Conservation (phyloP, 2,888 invertebrate species). For the Calephelis perditalis region DNA sequence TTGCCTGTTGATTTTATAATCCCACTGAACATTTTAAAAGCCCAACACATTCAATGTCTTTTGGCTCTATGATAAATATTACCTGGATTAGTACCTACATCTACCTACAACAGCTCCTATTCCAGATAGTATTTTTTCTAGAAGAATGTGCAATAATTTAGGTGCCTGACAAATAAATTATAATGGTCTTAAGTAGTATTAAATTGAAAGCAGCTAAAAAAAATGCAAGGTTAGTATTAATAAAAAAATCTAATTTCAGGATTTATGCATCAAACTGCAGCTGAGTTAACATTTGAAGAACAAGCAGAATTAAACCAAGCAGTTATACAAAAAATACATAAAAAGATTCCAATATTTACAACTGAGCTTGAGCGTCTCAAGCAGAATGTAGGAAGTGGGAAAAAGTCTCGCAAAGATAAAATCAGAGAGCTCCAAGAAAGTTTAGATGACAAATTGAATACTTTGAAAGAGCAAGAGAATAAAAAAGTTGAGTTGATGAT, state of each 20-base stretch:
- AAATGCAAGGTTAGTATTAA: too few species aligned
- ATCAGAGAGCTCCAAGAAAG: constrained; percentile 51
- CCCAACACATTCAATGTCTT: too few species aligned
- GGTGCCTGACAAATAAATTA: too few species aligned
- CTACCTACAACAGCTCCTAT: too few species aligned
- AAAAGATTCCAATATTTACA: constrained; percentile 49
- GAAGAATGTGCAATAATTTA: too few species aligned
- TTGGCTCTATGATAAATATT: too few species aligned
- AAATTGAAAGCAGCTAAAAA: too few species aligned
- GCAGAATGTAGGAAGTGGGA: constrained; percentile 32
- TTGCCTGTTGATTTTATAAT: too few species aligned
- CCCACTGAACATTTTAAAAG: too few species aligned
- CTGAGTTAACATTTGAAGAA: constrained; percentile 61
- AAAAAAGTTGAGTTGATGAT: constrained; percentile 65
- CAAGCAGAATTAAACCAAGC: constrained; percentile 63
- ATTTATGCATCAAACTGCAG: constrained; percentile 51
- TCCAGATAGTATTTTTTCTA: too few species aligned
- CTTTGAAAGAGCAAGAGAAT: constrained; percentile 56
- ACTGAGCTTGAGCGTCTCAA: constrained; percentile 49
- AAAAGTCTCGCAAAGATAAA: constrained; percentile 41
- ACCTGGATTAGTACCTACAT: too few species aligned
- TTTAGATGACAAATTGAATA: constrained; percentile 53
- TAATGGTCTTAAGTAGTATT: too few species aligned
- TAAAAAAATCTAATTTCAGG: constrained; percentile 42
- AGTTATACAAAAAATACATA: constrained; percentile 54